Conservation (phyloP, 2,113 vertebrate genomes). For the Quiscalus mexicanus region DNA sequence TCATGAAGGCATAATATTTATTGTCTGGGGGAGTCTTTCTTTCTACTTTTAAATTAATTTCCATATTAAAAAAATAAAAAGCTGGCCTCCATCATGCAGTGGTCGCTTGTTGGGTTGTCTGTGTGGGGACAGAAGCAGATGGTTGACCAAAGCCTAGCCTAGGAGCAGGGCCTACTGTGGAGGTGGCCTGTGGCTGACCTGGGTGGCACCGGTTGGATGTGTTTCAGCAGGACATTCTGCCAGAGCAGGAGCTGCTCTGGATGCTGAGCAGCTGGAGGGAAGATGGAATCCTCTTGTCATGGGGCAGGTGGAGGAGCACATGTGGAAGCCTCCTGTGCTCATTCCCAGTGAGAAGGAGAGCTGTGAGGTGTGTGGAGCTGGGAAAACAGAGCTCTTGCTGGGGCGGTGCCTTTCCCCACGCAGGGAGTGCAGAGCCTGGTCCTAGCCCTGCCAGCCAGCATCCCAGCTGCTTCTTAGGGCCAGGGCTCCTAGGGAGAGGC, state of each 20-base stretch:
- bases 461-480: neutral
- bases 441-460: neutral
- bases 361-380: neutral
- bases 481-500: neutral
- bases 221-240: neutral
- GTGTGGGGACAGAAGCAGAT: neutral
- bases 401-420: accelerated
- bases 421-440: neutral
- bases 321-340: neutral
- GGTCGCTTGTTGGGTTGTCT: slow-evolving; percentile 22
- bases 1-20: slow-evolving; percentile 76
- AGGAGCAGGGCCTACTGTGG: neutral
- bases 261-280: neutral
- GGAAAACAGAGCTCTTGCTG: neutral
- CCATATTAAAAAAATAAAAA: slow-evolving; percentile 23
- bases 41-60: slow-evolving; percentile 65
- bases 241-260: neutral
- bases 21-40: slow-evolving; percentile 64
- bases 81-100: slow-evolving; percentile 22
- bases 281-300: neutral
- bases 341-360: neutral
- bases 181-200: neutral
- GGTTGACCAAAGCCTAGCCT: neutral
- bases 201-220: accelerated
- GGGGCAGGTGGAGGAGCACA: neutral